Base-by-base conservation (phyloP, 2,888 invertebrate genomes). In the Lordiphosa fenestrarum region DNA sequence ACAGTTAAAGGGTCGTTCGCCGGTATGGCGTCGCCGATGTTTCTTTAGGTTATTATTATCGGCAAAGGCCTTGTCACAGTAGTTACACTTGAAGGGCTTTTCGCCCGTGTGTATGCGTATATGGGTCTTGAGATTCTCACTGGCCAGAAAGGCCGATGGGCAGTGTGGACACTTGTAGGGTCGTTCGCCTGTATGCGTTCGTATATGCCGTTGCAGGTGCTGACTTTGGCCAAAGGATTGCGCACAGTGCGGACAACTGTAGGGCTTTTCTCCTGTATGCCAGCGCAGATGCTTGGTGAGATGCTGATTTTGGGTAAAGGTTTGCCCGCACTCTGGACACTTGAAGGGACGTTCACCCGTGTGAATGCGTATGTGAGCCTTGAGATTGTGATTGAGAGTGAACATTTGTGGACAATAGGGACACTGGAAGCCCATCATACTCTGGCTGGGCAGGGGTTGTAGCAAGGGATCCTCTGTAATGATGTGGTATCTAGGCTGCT, bases 1-100 rank as follows among this genome's bases (percentile, higher is more conserved):
- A 38, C 60, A 60, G 13, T 62, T 38, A 39, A 52, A 52, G 10
- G 60, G 60, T 3, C 60, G 44, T 15, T 52, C 39, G 25, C 39
- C 44, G 3, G 63, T 36, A 39, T 60, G 63, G 4, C 63, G 63
- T 7, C 63, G 39, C 3, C 63, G 53, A 10, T 60, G 63, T 62
- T 62, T 63, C 19, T 33, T 33, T 13, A 62, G 39, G 25, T 60
- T 52, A 5, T 62, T 60, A 15, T 46, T 62, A 12, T 63, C 53
- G 6, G 60, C 39, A 35, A 62, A 60, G 4, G 25, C n/a, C 10
- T 52, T 62, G 5, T 25, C 38, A 25, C 59, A 60, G 1, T 30
- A 38, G 35, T 63, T 52, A 9, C 59, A 60, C 9, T 52, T 33
- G 12, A 62, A 60, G 1, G 59, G 59, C 33, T 46, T 62, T 35